A percentile compares a stretch with the other conserved stretches of the same genome.
Conservation (phyloP, 2,797 vertebrate genomes). For the Oryzias dopingdopingensis region DNA sequence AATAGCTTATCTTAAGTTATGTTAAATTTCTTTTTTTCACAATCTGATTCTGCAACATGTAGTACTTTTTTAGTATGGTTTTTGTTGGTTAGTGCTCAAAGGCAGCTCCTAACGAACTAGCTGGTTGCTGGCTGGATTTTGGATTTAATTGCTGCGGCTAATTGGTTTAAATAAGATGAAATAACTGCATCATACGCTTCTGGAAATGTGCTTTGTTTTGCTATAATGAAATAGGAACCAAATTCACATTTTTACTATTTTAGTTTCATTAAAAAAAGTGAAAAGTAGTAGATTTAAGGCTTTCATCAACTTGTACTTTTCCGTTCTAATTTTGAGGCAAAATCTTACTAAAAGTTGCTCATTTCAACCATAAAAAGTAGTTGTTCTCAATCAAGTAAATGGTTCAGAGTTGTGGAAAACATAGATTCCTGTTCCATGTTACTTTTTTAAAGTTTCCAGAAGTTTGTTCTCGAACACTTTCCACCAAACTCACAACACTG, state of each 20-base stretch:
- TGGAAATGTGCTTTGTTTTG: constrained; percentile 60
- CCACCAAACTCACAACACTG: too few species aligned
- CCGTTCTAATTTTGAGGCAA: constrained; percentile 4
- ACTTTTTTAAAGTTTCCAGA: too few species aligned
- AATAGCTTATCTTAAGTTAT: constrained; percentile 58
- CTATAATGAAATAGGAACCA: constrained; percentile 52
- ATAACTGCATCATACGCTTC: constrained; percentile 63
- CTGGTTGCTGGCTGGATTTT: constrained; percentile 72
- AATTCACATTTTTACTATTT: constrained; percentile 20
- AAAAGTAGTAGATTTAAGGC: constrained; percentile 3
- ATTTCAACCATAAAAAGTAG: constrained; percentile 67
- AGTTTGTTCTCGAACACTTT: too few species aligned
- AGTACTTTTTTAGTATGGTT: constrained; percentile 47
- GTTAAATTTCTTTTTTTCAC: constrained; percentile 69
- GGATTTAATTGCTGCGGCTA: constrained; percentile 76
- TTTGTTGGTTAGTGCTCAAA: constrained; percentile 53
- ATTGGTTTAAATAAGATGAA: constrained; percentile 77
- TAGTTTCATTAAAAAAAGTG: constrained; percentile 16
- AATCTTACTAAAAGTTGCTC: constrained; percentile 32
- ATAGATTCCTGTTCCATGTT: too few species aligned
- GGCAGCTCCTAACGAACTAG: constrained; percentile 56
- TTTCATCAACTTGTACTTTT: constrained; percentile 30
- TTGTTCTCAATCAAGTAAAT: constrained; percentile 47
- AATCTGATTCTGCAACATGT: constrained; percentile 57
- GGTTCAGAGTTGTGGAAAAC: constrained; percentile 36